phyloP scores from a whole-genome alignment of 2,113 vertebrate genomes.

The Chascanopsetta lugubris region DNA sequence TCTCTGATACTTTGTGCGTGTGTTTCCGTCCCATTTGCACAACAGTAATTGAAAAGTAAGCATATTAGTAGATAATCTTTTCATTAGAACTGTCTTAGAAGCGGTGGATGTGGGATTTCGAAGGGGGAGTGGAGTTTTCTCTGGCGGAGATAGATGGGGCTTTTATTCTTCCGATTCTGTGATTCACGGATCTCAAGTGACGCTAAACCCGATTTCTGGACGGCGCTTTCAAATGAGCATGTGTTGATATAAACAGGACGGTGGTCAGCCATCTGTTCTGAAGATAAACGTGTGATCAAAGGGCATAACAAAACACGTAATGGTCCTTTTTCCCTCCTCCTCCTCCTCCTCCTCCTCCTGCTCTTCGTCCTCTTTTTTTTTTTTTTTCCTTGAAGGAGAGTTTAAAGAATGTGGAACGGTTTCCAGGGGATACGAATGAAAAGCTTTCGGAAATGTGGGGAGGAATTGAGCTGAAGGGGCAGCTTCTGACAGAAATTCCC shows the following conservation, averaged over 20 bases:
- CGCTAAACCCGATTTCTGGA: slow-evolving; percentile 56
- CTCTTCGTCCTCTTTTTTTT: slow-evolving; percentile 6
- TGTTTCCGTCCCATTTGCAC: slow-evolving; percentile 54
- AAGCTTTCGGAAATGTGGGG: slow-evolving; percentile 84
- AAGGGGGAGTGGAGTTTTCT: slow-evolving; percentile 61
- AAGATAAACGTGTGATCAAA: slow-evolving; percentile 85
- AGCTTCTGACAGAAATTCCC: slow-evolving; percentile 83
- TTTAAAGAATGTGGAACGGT: slow-evolving; percentile 84
- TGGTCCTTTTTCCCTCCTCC: slow-evolving; percentile 31
- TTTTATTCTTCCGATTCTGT: slow-evolving; percentile 72
- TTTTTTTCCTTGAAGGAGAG: slow-evolving; percentile 72
- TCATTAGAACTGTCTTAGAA: slow-evolving; percentile 56
- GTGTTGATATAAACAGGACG: slow-evolving; percentile 75
- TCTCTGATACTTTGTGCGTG: slow-evolving; percentile 47
- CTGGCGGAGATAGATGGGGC: slow-evolving; percentile 59
- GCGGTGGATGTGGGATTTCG: slow-evolving; percentile 72
- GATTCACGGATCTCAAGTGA: slow-evolving; percentile 71
- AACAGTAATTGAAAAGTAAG: slow-evolving; percentile 74
- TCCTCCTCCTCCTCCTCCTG: slow-evolving; percentile 7
- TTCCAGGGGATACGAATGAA: slow-evolving; percentile 88
- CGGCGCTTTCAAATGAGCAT: slow-evolving; percentile 66
- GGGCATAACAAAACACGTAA: slow-evolving; percentile 81
- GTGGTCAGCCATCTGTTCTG: slow-evolving; percentile 82
- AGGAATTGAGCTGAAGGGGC: slow-evolving; percentile 80
- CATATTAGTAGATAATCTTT: slow-evolving; percentile 78